Conservation (phyloP, 1,140 invertebrate species). For the Drosophila littoralis region DNA sequence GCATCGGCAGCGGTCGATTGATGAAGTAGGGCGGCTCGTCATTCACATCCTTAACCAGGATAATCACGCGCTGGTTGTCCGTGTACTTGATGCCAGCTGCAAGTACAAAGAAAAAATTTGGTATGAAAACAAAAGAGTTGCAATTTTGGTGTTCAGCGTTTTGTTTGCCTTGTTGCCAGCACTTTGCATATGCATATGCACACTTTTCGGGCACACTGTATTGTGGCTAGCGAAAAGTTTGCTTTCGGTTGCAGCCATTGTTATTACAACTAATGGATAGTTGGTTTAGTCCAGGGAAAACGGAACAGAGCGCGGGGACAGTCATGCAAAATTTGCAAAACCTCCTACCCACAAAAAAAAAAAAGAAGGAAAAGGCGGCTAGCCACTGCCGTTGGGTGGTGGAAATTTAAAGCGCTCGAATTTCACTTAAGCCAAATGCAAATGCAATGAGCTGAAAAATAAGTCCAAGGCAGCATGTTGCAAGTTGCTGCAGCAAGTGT, state of each 20-base stretch:
- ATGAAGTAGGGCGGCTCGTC: conserved; percentile 98
- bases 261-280: conserved; percentile 71
- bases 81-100: conserved; percentile 87
- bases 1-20: conserved; percentile 97
- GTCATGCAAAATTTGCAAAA: no score
- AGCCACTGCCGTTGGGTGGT: conserved; percentile 11
- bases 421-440: conserved; percentile 75
- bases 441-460: conserved; percentile 81
- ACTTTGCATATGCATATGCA: conserved; percentile 33
- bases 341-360: background rate
- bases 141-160: conserved; percentile 21
- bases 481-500: conserved; percentile 4
- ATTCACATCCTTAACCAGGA: conserved; percentile 97
- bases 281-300: conserved; percentile 24
- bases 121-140: conserved; percentile 11
- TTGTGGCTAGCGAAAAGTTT: conserved; percentile 48
- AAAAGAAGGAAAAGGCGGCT: background rate
- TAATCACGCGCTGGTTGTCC: conserved; percentile 97
- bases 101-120: conserved; percentile 22
- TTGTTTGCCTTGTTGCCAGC: conserved; percentile 12
- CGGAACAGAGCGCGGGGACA: background rate
- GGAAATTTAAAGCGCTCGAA: conserved; percentile 66
- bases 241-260: conserved; percentile 37
- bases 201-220: conserved; percentile 28
- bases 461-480: conserved; percentile 45